Evolutionary conservation across 2,888 invertebrate species (phyloP).

Genomic region (Hypercompe scribonia): DNA sequence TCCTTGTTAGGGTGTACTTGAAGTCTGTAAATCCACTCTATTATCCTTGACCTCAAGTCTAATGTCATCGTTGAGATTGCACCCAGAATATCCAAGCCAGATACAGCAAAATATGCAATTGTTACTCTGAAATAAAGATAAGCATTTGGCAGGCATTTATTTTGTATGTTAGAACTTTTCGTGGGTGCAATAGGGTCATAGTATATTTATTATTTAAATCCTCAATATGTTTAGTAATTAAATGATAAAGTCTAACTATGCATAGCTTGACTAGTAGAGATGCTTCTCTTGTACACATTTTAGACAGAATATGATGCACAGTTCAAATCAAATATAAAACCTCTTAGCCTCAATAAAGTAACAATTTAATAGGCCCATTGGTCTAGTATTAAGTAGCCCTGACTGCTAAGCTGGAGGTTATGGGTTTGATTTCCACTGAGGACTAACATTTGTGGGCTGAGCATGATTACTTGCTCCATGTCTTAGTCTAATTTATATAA

Average conservation of each 20-base stretch:
- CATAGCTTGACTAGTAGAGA: background rate
- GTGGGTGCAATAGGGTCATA: too few species aligned
- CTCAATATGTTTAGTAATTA: too few species aligned
- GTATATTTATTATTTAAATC: too few species aligned
- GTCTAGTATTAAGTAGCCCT: too few species aligned
- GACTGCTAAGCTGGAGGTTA: too few species aligned
- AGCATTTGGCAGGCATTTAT: background rate
- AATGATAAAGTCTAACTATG: background rate
- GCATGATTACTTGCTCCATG: too few species aligned
- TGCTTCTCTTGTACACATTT: too few species aligned
- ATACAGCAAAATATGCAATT: slow-evolving; percentile 95
- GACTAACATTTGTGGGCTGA: too few species aligned
- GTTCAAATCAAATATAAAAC: background rate
- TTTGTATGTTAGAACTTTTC: background rate
- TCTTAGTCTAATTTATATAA: too few species aligned
- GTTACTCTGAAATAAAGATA: slow-evolving; percentile 87
- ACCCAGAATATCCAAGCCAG: slow-evolving; percentile 95
- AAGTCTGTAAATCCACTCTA: slow-evolving; percentile 96
- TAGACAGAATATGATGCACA: background rate
- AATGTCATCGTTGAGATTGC: slow-evolving; percentile 90
- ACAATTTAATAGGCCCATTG: too few species aligned
- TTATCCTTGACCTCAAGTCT: slow-evolving; percentile 89
- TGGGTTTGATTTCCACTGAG: too few species aligned
- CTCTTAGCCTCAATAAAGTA: too few species aligned
- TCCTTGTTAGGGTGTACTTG: slow-evolving; percentile 90